Evolutionary conservation across 2,797 vertebrate species (phyloP).

Genomic region (Perodicticus potto): DNA sequence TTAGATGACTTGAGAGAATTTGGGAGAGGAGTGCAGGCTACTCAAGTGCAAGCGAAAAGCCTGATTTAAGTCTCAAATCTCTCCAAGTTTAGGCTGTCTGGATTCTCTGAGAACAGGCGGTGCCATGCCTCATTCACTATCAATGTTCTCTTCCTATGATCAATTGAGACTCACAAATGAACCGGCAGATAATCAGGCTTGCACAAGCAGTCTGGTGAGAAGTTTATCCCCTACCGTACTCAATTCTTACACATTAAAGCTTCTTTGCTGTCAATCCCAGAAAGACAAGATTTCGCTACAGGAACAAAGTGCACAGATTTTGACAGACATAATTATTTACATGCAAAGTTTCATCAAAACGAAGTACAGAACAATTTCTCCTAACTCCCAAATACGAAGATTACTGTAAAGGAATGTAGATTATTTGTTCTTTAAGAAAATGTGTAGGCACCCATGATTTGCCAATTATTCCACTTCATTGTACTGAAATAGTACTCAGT

Average conservation of each 20-base stretch:
- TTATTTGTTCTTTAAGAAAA: slow-evolving; percentile 23
- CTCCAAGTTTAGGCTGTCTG: neutral
- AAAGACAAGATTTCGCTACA: neutral
- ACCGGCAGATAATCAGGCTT: neutral
- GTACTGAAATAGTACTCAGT: neutral
- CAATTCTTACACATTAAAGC: rapidly evolving
- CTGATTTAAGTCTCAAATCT: neutral
- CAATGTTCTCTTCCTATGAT: neutral
- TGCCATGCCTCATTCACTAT: neutral
- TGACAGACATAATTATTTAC: neutral
- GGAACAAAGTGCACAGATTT: neutral
- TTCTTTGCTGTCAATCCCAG: neutral
- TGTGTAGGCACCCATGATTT: neutral
- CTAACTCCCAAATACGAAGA: neutral
- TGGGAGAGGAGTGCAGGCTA: neutral
- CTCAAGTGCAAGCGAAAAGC: neutral
- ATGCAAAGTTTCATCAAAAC: slow-evolving; percentile 25
- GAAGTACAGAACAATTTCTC: neutral
- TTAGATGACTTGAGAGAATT: neutral
- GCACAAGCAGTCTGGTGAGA: neutral
- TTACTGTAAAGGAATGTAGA: neutral
- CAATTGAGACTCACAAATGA: neutral
- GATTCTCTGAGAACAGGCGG: neutral
- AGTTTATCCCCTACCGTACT: neutral
- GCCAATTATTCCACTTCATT: slow-evolving; percentile 30